These are phyloP conservation scores for Hydrotaea cyrtoneurina DNA, from an alignment of 2,888 invertebrate species.

Conservation along the genomic window DNA sequence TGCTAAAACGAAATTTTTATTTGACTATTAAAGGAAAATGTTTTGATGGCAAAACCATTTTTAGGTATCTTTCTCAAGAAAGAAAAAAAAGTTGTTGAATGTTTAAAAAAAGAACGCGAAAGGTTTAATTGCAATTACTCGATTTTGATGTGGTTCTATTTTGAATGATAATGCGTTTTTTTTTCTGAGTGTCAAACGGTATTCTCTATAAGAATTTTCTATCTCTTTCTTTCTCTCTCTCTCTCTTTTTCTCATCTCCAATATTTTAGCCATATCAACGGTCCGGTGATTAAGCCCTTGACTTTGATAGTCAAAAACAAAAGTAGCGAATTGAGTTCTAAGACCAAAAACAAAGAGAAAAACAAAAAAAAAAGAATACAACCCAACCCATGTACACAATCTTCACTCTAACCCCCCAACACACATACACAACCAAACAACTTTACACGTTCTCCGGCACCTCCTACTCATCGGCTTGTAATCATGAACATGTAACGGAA, in stretches of 20 bases:
- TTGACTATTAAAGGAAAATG: neutral
- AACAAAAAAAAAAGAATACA: conserved; percentile 36
- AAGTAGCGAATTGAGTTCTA: conserved; percentile 65
- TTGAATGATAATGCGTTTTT: conserved; percentile 11
- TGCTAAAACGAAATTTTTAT: neutral
- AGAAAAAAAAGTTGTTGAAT: too few species aligned
- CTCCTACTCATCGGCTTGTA: neutral
- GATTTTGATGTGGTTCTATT: conserved; percentile 7
- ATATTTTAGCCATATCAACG: conserved; percentile 81
- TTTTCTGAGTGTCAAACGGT: conserved; percentile 36
- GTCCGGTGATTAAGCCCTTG: conserved; percentile 80
- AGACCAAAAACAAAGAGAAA: conserved; percentile 33
- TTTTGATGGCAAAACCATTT: neutral
- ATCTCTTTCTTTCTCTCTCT: conserved; percentile 55
- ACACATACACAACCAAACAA: conserved; percentile 23
- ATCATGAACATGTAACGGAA: conserved; percentile 5
- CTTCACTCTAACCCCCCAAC: conserved; percentile 32
- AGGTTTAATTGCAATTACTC: conserved; percentile 62
- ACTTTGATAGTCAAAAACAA: conserved; percentile 66
- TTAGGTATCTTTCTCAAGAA: neutral
- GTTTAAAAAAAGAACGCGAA: neutral
- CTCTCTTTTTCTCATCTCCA: conserved; percentile 69
- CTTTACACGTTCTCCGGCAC: neutral
- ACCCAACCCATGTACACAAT: conserved; percentile 61
- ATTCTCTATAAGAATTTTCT: conserved; percentile 36